Evolutionary conservation across 2,888 invertebrate genomes (phyloP), one percentile per base, ranked within the genome.

Genomic region (Limnephilus marmoratus): DNA sequence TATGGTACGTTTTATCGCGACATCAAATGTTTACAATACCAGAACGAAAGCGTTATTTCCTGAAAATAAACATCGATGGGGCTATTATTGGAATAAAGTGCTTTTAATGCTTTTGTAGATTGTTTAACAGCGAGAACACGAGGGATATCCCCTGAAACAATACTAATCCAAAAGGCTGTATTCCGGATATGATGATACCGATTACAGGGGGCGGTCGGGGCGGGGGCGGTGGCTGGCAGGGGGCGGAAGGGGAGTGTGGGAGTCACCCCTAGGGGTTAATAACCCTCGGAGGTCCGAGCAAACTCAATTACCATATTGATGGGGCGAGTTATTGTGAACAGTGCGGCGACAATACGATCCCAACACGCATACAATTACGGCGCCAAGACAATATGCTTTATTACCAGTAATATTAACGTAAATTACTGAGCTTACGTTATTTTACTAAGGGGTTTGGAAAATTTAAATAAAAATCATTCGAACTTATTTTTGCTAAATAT

Each of bases 241-340:
- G 68, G 68, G 68, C 24, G 24, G 68, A n/a, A 9, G 24, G 68
- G 18, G 24, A 68, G 68, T 68, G 68, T 68, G 31, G 41, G 37
- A 37, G 13, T 31, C 81, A 18, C 24, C 87, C 82, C 82, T 68
- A 9, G 24, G 90, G 91, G 90, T 85, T 53, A 81, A 80, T 45
- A 92, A 89, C 89, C 89, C 88, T 68, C 87, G 31, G 24, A 34
- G 68, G 89, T 88, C 89, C 91, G 88, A 89, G 34, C 41, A 91
- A 88, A 91, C 89, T 83, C 91, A 89, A 91, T 91, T 91, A 89
- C 88, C 91, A 91, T 91, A 91, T 91, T 91, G 89, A 89, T 89
- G 80, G 91, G 68, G 45, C 37, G 83, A 87, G 87, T 53, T 53
- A 53, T 68, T 49, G 31, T 53, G 29, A 87, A 68, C 87, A 86